Evolutionary conservation across 2,888 invertebrate genomes (phyloP), one percentile per base, ranked within the genome.

Genomic region (Orthonychiurus folsomi): DNA sequence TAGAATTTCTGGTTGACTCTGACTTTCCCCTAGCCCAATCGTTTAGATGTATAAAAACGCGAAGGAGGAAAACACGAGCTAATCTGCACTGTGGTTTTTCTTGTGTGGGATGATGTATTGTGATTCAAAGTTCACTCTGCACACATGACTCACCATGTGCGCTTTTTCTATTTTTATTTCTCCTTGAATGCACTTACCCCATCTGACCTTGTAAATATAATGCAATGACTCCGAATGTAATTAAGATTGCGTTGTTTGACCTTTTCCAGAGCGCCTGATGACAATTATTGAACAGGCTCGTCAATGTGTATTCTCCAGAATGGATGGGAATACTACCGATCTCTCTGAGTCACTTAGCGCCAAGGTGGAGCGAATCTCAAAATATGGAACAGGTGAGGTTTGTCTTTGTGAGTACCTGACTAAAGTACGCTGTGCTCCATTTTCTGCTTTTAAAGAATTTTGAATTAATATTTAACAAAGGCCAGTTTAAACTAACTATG

Each of bases 221-320:
- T 37, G 37, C 37, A 37, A 37, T 28, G 50, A 23, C 37, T 3
- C 3, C 5, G 56, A 15, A n/a, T 28, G 15, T 28, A 50, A 55
- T 2, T 15, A n/a, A 20, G 3, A 28, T 24, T 28, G 23, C 9
- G 5, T n/a, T 61, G 27, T 55, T 60, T 64, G 63, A 66, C 66
- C 68, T 68, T 63, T 83, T 82, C 57, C 77, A 92, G 92, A 83
- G 78, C 85, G 88, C 71, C 82, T 92, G 59, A 79, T 92, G 73
- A 83, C 83, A 75, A 88, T 88, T 62, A 87, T 92, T 73, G 78
- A 80, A 60, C 89, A 90, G 77, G 82, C 87, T 73, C 89, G 89
- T 76, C 86, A 88, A 75, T 79, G 87, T 63, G 76, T 91, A 70
- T 83, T 82, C 68, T 81, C 83, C 58, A 87, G 89, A 76, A 81